Conservation (phyloP, 2,888 invertebrate species). For the Acrocera orbiculus region DNA sequence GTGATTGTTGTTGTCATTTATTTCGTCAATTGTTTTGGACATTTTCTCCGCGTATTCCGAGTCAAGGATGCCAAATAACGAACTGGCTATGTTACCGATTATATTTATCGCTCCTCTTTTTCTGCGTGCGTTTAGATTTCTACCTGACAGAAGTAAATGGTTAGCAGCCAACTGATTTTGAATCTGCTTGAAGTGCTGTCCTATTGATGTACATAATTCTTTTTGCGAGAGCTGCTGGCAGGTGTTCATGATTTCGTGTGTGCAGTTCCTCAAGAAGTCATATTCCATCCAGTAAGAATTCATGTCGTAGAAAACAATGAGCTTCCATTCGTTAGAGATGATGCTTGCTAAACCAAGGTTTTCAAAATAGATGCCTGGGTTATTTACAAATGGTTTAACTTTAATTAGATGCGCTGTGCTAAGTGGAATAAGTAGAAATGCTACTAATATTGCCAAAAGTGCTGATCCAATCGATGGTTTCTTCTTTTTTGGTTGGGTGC, state of each 20-base stretch:
- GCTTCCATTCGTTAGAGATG: neutral
- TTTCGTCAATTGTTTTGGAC: conserved; percentile 1
- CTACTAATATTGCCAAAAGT: neutral
- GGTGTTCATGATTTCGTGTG: neutral
- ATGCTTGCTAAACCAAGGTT: neutral
- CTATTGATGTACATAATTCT: neutral
- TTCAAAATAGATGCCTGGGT: neutral
- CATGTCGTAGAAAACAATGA: neutral
- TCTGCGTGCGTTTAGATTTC: neutral
- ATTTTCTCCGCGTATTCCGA: conserved; percentile 1
- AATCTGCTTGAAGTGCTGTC: neutral
- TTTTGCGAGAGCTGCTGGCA: neutral
- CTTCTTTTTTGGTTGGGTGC: neutral
- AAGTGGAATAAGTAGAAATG: neutral
- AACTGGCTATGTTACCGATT: neutral
- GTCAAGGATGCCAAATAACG: conserved; percentile 2
- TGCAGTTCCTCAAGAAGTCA: neutral
- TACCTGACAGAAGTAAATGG: neutral
- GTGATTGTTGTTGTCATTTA: neutral
- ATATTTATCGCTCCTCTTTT: conserved; percentile 2
- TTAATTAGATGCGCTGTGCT: neutral
- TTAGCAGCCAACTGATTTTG: neutral
- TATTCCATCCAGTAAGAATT: neutral
- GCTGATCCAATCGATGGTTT: neutral
- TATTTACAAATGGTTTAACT: neutral